These are phyloP conservation scores for Bradypus variegatus DNA, from an alignment of 2,797 vertebrate genomes.

Conservation along the genomic window DNA sequence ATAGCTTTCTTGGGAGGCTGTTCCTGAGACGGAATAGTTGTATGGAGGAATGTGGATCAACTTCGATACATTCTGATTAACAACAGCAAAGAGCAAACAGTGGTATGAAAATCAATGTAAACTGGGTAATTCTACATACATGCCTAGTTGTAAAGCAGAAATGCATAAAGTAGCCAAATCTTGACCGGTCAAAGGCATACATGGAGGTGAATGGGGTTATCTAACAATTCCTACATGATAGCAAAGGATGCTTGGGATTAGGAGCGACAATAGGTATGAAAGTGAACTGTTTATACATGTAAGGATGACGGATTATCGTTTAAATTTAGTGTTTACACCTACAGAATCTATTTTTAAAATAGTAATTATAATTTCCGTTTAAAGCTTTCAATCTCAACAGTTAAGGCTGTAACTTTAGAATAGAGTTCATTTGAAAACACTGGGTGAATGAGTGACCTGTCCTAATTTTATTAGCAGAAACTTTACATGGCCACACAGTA, in stretches of 20 bases:
- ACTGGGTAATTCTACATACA: background rate
- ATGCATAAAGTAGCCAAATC: background rate
- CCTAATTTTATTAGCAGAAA: background rate
- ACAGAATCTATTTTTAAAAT: background rate
- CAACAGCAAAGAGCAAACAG: background rate
- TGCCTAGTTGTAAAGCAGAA: background rate
- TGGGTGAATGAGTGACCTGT: background rate
- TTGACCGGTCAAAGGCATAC: background rate
- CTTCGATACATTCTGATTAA: constrained; percentile 17
- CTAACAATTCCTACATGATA: background rate
- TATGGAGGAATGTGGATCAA: background rate
- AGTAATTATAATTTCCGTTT: background rate
- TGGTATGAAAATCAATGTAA: background rate
- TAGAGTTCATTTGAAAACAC: constrained; percentile 5
- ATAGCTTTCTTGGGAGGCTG: constrained; percentile 5
- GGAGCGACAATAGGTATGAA: background rate
- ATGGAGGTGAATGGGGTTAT: background rate
- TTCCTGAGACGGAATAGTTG: background rate
- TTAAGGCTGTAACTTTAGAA: constrained; percentile 18
- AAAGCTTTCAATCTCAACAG: constrained; percentile 40
- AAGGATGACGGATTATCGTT: background rate
- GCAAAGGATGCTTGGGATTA: background rate
- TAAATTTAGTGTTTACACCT: background rate
- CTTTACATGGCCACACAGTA: background rate
- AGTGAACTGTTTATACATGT: constrained; percentile 7